Evolutionary conservation across 2,113 vertebrate genomes (phyloP).

Genomic region (Trochalopteron elliotii): DNA sequence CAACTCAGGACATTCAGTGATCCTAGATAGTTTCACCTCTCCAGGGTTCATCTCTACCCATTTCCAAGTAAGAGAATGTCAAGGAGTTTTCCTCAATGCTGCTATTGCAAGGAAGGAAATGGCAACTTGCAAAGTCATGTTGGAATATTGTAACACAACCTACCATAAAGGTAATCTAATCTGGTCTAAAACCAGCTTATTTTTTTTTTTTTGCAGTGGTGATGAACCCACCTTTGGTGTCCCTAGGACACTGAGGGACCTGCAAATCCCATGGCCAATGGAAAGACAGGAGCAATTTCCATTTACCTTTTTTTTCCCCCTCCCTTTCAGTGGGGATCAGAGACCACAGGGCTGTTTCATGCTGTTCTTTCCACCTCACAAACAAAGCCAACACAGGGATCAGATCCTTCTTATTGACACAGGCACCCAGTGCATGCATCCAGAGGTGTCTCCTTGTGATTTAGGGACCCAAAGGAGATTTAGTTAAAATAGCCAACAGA

Average conservation of each 20-base stretch:
- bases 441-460: neutral
- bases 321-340: neutral
- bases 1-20: neutral
- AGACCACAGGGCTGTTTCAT: neutral
- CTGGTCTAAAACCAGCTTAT: neutral
- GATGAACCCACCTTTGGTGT: neutral
- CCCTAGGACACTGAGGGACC: neutral
- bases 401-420: neutral
- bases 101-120: neutral
- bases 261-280: neutral
- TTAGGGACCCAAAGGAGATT: neutral
- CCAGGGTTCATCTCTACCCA: neutral
- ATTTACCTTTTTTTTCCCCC: neutral
- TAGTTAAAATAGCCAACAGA: neutral
- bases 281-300: neutral
- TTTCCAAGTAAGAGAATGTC: neutral
- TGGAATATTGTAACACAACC: neutral
- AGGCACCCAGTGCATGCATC: neutral
- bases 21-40: neutral
- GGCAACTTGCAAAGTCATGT: neutral
- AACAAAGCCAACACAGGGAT: neutral
- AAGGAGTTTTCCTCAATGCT: neutral
- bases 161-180: neutral
- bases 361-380: neutral
- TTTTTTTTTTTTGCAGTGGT: neutral